phyloP scores from a whole-genome alignment of 2,888 invertebrate species.

The Willowsia nigromaculata region DNA sequence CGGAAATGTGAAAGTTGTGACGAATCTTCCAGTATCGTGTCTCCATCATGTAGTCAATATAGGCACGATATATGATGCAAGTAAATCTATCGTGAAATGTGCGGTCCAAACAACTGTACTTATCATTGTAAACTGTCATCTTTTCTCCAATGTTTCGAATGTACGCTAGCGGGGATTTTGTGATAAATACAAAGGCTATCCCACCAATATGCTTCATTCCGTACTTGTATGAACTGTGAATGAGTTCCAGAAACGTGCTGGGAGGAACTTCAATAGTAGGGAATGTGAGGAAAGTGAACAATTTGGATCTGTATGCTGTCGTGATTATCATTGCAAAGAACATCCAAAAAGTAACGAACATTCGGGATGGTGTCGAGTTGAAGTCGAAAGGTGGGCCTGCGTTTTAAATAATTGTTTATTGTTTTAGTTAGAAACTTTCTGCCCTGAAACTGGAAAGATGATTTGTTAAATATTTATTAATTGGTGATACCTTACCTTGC shows the following conservation, averaged over 20 bases:
- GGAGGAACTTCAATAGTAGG: constrained; percentile 75
- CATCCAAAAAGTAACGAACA: constrained; percentile 76
- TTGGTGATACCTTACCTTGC: constrained; percentile 65
- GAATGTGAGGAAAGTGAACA: constrained; percentile 77
- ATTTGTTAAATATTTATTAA: background rate
- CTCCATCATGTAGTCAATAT: constrained; percentile 76
- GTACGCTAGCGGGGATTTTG: constrained; percentile 75
- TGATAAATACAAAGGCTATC: constrained; percentile 76
- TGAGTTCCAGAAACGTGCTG: constrained; percentile 74
- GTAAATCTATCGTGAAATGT: constrained; percentile 75
- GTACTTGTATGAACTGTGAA: constrained; percentile 73
- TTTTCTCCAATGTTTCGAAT: constrained; percentile 74
- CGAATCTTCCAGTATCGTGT: constrained; percentile 77
- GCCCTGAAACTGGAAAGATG: no score
- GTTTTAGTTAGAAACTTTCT: no score
- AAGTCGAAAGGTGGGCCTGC: constrained; percentile 72
- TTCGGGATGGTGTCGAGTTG: constrained; percentile 67
- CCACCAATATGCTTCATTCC: constrained; percentile 77
- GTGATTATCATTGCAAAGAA: constrained; percentile 74
- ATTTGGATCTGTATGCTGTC: constrained; percentile 75
- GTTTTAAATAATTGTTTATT: constrained; percentile 3
- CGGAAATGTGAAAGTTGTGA: constrained; percentile 74
- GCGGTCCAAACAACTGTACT: constrained; percentile 76
- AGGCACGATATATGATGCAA: constrained; percentile 77
- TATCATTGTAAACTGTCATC: constrained; percentile 76